phyloP scores from a whole-genome alignment of 2,888 invertebrate genomes.

The Thereva nobilitata region DNA sequence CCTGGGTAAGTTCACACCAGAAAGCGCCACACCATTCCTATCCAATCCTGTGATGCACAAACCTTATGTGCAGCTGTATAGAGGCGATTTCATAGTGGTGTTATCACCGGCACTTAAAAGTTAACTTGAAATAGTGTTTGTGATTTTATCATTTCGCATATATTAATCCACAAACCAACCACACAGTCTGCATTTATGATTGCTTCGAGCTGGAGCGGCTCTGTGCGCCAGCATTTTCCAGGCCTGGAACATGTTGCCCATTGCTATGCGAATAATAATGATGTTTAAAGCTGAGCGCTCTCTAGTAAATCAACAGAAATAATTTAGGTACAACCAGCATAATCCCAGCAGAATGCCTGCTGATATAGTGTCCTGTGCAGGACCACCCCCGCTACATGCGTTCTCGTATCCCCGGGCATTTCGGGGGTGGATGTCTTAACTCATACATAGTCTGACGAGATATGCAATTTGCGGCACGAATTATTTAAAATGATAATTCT shows the following conservation, averaged over 20 bases:
- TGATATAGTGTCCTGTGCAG: slow-evolving; percentile 1
- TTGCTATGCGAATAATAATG: slow-evolving; percentile 41
- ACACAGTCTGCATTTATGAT: slow-evolving; percentile 12
- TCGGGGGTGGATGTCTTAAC: too few species aligned
- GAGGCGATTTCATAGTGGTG: background rate
- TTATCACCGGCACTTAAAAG: slow-evolving; percentile 35
- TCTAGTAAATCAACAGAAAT: slow-evolving; percentile 39
- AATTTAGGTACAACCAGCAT: slow-evolving; percentile 34
- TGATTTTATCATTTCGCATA: slow-evolving; percentile 38
- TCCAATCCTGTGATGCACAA: background rate
- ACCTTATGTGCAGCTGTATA: slow-evolving; percentile 1
- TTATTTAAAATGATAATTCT: background rate
- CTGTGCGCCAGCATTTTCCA: background rate
- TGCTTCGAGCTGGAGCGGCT: background rate
- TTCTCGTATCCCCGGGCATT: background rate
- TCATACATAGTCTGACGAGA: too few species aligned
- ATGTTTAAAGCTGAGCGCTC: slow-evolving; percentile 35
- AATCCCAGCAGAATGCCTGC: background rate
- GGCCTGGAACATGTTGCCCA: slow-evolving; percentile 11
- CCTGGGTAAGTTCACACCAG: slow-evolving; percentile 14
- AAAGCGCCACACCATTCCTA: background rate
- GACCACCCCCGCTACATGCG: background rate
- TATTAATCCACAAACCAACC: slow-evolving; percentile 23
- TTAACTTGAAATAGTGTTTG: slow-evolving; percentile 32
- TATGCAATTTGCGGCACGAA: background rate